Base-by-base conservation (phyloP, 2,888 invertebrate genomes). In the Galerucella nymphaeae region DNA sequence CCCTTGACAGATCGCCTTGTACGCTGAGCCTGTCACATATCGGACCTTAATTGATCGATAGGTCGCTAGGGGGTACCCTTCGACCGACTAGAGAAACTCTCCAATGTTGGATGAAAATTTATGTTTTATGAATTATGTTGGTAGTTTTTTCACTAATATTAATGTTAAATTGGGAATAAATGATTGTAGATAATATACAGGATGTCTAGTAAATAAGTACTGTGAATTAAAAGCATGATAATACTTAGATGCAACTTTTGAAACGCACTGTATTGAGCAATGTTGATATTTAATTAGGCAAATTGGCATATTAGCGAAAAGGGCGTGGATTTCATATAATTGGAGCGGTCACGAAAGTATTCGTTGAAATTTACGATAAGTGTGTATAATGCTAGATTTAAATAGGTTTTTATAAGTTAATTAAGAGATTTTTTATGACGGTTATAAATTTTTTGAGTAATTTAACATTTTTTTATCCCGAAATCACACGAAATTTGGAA, bases 41-140 rank as follows among this genome's bases (percentile, higher is more conserved):
- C 78, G 80, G 75, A 67, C 79, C 79, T 80, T 85, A 85, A 85
- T 84, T 85, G 85, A 85, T 84, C 83, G 82, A 85, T 84, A 73
- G 79, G 77, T 78, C 84, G 78, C 83, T 45, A 71, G 80, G 81
- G 83, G 77, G 30, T 70, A 23, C 23, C 14, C 3, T 38, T 42
- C 30, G 10, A 48, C 38, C 16, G 38, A n/a, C n/a, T 18, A 55
- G 42, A 55, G 42, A 66, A 55, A 55, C 55, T 20, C 20, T 20
- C 20, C 18, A 20, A n/a, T 55, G 11, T 8, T 4, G 16, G 55
- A 66, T 66, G 50, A 66, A 41, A 66, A 55, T 58, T 57, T 30
- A 14, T 14, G 4, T 58, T 18, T 2, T 58, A 58, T 58, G 58
- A 58, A 58, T 58, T 20, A 23, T 58, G 6, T 20, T 30, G 30